Percentiles rank a stretch among this genome's conserved stretches.
These are phyloP conservation scores for Cataglyphis cursor DNA, from an alignment of 2,888 invertebrate species.

Conservation along the genomic window DNA sequence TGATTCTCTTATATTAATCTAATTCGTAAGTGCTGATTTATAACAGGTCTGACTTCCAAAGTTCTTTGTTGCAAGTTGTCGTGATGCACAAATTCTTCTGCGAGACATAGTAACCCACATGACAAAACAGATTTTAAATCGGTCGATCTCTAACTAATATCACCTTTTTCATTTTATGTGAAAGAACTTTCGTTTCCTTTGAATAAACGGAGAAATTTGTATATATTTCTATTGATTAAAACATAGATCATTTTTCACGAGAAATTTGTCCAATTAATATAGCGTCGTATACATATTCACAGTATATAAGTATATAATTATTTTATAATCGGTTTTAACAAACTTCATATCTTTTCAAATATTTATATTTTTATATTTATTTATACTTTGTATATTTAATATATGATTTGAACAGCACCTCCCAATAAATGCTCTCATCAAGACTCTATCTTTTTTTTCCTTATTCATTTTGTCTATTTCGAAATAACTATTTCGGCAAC, in stretches of 20 bases:
- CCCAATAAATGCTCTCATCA: not conserved
- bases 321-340: slow-evolving; percentile 7
- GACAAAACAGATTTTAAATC: slow-evolving; percentile 72
- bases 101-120: slow-evolving; percentile 67
- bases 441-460: not conserved
- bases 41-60: slow-evolving; percentile 47
- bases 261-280: slow-evolving; percentile 1
- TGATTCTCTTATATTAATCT: not conserved
- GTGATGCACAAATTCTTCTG: slow-evolving; percentile 78
- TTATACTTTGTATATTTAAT: not conserved
- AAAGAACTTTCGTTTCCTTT: slow-evolving; percentile 63
- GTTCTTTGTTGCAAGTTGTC: slow-evolving; percentile 81
- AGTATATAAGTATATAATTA: not conserved
- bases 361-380: not conserved
- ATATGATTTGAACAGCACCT: not conserved
- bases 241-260: not conserved
- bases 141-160: slow-evolving; percentile 61
- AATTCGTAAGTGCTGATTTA: slow-evolving; percentile 33
- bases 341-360: not conserved
- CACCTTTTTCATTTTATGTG: slow-evolving; percentile 45
- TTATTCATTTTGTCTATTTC: not conserved
- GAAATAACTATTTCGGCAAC: not conserved
- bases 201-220: slow-evolving; percentile 34
- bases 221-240: slow-evolving; percentile 13
- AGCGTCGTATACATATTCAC: not conserved